Conservation (phyloP, 2,797 vertebrate species). For the Hippoglossus hippoglossus region DNA sequence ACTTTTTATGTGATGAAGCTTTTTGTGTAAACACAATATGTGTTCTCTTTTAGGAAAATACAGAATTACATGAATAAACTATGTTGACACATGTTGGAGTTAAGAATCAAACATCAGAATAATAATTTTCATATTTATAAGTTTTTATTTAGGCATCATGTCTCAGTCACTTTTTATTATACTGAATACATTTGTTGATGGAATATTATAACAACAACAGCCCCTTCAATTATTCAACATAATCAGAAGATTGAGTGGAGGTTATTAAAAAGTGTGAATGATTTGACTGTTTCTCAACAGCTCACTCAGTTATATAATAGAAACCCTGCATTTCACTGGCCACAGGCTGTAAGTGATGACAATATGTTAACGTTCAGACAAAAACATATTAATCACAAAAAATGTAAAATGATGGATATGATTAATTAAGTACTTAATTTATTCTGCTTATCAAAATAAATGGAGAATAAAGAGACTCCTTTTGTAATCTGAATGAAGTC, state of each 20-base stretch:
- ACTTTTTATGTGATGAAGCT: no score
- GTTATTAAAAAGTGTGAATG: conserved; percentile 10
- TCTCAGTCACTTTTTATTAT: no score
- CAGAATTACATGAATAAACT: no score
- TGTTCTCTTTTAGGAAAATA: no score
- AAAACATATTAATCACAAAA: not conserved
- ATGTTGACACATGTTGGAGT: no score
- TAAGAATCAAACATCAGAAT: no score
- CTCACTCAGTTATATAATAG: conserved; percentile 4
- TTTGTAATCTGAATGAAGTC: not conserved
- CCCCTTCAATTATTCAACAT: conserved; percentile 6
- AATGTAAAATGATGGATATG: not conserved
- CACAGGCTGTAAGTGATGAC: not conserved
- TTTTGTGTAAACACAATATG: no score
- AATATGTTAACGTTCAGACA: not conserved
- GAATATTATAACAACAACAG: no score
- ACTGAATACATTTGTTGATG: not conserved
- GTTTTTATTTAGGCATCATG: no score
- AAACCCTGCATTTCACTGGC: conserved; percentile 19
- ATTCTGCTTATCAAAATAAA: conserved; percentile 5
- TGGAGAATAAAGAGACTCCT: conserved; percentile 2
- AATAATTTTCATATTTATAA: no score
- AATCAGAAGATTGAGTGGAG: conserved; percentile 1
- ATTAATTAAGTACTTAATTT: not conserved
- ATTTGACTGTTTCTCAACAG: conserved; percentile 1